Evolutionary conservation across 2,113 vertebrate genomes (phyloP), one percentile per base, ranked within the genome.

Genomic region (Glaucidium brasilianum): DNA sequence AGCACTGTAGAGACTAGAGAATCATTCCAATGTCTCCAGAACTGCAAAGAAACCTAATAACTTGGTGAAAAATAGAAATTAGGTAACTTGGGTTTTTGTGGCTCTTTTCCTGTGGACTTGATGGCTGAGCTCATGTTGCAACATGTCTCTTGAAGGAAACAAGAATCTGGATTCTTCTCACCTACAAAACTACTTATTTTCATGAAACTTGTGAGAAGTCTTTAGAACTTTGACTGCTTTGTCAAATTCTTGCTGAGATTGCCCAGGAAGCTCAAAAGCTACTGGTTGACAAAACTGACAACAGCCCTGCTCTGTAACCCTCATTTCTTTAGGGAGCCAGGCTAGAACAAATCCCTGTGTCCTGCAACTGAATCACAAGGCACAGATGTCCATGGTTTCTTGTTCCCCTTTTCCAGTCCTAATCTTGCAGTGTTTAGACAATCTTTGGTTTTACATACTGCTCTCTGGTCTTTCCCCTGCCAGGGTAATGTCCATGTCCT

Each of bases 291-390:
- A 69, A 71, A 58, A 25, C 43, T 76, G 29, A 41, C 50, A 76
- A 45, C 20, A 39, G 27, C 37, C 43, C 50, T 1, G 2, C 14
- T 35, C n/a, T 1, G 0, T 49, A 74, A n/a, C 34, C 15, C 17
- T 71, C 9, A 39, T 63, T 63, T 58, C 41, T 82, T 11, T 58
- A 34, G 30, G 30, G 21, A 75, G 17, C n/a, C 26, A 62, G 8
- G 47, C 11, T 41, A 50, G 55, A 75, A 75, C 10, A 47, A 60
- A 74, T 62, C 29, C 10, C 29, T 16, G 25, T 35, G 45, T 49
- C 55, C 55, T 86, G 39, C 25, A 62, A 32, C 30, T 3, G 1
- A 81, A 86, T 18, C 34, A 53, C 11, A 47, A 80, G 22, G 29
- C 45, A 73, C 59, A 45, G n/a, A 26, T 29, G 29, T 47, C 39